These are phyloP conservation scores for Drosophila anomalata DNA, from an alignment of 2,888 invertebrate species.

Conservation along the genomic window DNA sequence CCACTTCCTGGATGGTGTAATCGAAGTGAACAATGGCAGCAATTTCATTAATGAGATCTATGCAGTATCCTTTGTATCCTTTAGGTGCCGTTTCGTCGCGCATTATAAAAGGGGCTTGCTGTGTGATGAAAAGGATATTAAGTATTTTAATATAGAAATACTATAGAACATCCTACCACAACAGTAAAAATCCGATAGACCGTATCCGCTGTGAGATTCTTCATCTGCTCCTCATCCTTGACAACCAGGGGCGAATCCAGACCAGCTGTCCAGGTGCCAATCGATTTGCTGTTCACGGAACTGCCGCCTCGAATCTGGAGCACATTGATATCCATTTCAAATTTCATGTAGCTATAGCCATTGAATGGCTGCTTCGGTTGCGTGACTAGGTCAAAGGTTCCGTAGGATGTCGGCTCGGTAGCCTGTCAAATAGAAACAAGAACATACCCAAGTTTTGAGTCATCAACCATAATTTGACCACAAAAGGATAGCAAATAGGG, in stretches of 20 bases:
- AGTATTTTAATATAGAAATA: not conserved
- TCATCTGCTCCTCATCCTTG: constrained; percentile 88
- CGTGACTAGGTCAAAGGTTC: constrained; percentile 87
- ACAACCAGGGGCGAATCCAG: constrained; percentile 88
- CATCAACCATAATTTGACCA: constrained; percentile 49
- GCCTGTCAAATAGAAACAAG: constrained; percentile 82
- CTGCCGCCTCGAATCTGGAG: constrained; percentile 90
- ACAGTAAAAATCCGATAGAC: constrained; percentile 95
- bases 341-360: constrained; percentile 90
- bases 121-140: constrained; percentile 15
- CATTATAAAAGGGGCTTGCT: constrained; percentile 94
- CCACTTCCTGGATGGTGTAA: constrained; percentile 92
- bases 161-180: constrained; percentile 86
- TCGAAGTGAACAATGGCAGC: constrained; percentile 93
- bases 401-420: constrained; percentile 89
- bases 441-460: constrained; percentile 11
- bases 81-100: constrained; percentile 87
- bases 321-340: constrained; percentile 89
- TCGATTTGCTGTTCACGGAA: constrained; percentile 88
- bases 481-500: constrained; percentile 9
- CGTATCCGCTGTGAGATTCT: constrained; percentile 90
- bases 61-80: constrained; percentile 94
- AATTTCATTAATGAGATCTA: constrained; percentile 95
- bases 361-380: constrained; percentile 86
- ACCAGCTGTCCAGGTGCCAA: constrained; percentile 92